A percentile compares a stretch with the other conserved stretches of the same genome.
phyloP scores from a whole-genome alignment of 53 echinoderm and acorn worm genomes.

The Temnopleurus reevesii region DNA sequence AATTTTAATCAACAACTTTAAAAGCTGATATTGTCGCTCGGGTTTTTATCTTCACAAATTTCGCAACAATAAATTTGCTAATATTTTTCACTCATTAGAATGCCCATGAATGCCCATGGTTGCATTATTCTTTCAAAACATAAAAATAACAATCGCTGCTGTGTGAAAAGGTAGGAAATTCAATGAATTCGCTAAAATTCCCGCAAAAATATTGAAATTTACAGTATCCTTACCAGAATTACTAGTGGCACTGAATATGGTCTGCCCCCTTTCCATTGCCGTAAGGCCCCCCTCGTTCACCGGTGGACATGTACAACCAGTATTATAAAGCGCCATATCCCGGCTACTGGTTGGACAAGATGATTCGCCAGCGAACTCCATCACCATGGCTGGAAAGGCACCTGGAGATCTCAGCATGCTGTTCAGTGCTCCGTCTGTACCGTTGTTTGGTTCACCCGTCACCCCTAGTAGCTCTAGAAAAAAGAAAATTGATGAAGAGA shows the following conservation, averaged over 20 bases:
- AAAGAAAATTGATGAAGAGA: too few species aligned
- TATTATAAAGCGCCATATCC: neutral
- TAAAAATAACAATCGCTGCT: too few species aligned
- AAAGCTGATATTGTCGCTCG: too few species aligned
- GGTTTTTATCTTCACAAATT: too few species aligned
- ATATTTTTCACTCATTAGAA: too few species aligned
- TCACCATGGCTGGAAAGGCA: neutral
- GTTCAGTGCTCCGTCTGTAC: conserved; percentile 41
- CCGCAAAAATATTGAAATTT: too few species aligned
- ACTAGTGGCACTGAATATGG: neutral
- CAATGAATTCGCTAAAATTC: too few species aligned
- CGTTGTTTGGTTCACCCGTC: conserved; percentile 57
- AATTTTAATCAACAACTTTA: too few species aligned
- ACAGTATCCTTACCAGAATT: neutral
- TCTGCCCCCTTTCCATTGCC: neutral
- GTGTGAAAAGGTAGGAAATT: too few species aligned
- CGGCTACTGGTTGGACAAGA: neutral
- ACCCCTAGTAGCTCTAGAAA: conserved; percentile 69
- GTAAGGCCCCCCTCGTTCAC: neutral
- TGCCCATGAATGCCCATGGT: too few species aligned
- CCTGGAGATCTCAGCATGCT: neutral
- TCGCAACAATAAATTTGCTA: too few species aligned
- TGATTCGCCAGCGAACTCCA: neutral
- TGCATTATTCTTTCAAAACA: too few species aligned
- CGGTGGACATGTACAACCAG: neutral